A percentile compares a stretch with the other conserved stretches of the same genome.
Evolutionary conservation across 2,113 vertebrate species (phyloP).

Genomic region (Alligator sinensis): DNA sequence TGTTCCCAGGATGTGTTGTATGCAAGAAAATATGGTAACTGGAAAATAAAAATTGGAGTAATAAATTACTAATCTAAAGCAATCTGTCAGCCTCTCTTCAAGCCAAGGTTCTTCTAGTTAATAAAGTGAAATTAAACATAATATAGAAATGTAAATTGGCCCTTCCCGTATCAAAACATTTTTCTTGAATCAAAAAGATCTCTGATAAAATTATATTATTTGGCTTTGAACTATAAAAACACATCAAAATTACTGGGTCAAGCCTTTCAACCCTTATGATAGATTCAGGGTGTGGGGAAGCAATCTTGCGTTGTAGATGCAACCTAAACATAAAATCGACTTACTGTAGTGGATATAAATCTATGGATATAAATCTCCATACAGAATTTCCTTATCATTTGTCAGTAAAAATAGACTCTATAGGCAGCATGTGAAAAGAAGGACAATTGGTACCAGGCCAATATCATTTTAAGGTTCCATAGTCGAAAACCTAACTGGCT

Average conservation of each 20-base stretch:
- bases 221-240: not conserved
- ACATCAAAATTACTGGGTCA: not conserved
- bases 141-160: not conserved
- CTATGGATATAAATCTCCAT: not conserved
- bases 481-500: not conserved
- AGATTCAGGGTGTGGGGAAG: not conserved
- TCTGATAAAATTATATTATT: not conserved
- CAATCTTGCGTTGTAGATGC: not conserved
- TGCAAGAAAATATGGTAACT: not conserved
- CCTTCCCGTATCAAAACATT: not conserved
- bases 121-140: not conserved
- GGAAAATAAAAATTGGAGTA: not conserved
- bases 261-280: not conserved
- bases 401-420: not conserved
- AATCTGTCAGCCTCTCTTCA: not conserved
- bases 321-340: not conserved
- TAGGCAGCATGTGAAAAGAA: not conserved
- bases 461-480: not conserved
- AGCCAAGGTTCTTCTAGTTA: not conserved
- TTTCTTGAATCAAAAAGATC: not conserved
- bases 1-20: not conserved
- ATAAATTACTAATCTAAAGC: not conserved
- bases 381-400: not conserved
- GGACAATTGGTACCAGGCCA: not conserved
- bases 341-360: not conserved